Evolutionary conservation across 2,113 vertebrate genomes (phyloP), one percentile per base, ranked within the genome.

Genomic region (Nannobrachium achirus): DNA sequence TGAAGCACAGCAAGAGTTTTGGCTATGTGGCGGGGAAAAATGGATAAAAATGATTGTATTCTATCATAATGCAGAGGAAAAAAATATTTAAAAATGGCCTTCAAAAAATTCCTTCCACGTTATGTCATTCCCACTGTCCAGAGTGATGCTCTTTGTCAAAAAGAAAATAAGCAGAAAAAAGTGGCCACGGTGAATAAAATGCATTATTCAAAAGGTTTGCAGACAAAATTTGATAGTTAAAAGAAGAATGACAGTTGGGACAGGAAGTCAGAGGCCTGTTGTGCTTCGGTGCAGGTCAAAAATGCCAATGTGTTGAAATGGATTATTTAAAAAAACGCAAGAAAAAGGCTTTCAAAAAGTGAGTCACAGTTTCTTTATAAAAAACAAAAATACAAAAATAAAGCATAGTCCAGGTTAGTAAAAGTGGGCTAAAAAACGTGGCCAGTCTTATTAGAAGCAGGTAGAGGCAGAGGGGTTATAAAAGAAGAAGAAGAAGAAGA

Each of bases 1-100:
- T 97, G 97, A 98, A 99, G 97, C 95, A 89, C 94, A 25, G 83
- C 81, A 93, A 92, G 87, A 92, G 86, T 89, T 91, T 93, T 92
- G 92, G 91, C 92, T 86, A 87, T 89, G 91, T 86, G 86, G 79
- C 83, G 69, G 81, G 84, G 75, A 79, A 87, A 88, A 88, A 82
- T 79, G 55, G 76, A 86, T 83, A 82, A 91, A 89, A 91, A 91
- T 85, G 81, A 85, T 84, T 81, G 39, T 57, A 63, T 81, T 60
- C 71, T 67, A 84, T 85, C 80, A 82, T n/a, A 61, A 33, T 4
- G 25, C 25, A 52, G 67, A 68, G 57, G 33, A 65, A 73, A 85
- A 74, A 82, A 75, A 68, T 75, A 66, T 76, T 63, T 8, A 58
- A 70, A 82, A 85, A 69, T 75, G 88, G 88, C 86, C 83, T 83